Percentiles rank a stretch among this genome's conserved stretches.
These are phyloP conservation scores for Setipinna tenuifilis DNA, from an alignment of 2,797 vertebrate species.

Conservation along the genomic window DNA sequence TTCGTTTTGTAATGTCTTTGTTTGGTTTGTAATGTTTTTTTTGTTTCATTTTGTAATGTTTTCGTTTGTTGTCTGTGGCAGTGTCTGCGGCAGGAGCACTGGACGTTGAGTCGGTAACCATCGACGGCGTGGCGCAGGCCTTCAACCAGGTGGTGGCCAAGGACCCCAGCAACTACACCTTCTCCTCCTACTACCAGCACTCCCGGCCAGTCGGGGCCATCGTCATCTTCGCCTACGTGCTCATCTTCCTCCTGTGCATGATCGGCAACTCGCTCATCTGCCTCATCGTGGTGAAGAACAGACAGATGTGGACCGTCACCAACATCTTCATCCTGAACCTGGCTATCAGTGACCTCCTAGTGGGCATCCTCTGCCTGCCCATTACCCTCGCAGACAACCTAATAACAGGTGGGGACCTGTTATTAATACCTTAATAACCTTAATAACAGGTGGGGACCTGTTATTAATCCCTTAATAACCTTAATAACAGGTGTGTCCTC, in stretches of 20 bases:
- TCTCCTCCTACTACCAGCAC: conserved; percentile 78
- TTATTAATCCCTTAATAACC: too few relatives aligned
- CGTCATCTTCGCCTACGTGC: conserved; percentile 75
- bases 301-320: conserved; percentile 65
- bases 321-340: conserved; percentile 69
- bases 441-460: conserved; percentile 67
- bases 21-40: too few relatives aligned
- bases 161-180: conserved; percentile 64
- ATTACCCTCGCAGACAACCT: conserved; percentile 67
- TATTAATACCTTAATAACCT: too few relatives aligned
- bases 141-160: conserved; percentile 14
- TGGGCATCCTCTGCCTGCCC: conserved; percentile 66
- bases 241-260: conserved; percentile 83
- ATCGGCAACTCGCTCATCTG: conserved; percentile 71
- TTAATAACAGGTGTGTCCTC: too few relatives aligned
- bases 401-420: conserved; percentile 66
- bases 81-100: too few relatives aligned
- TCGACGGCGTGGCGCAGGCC: too few relatives aligned
- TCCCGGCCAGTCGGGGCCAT: conserved; percentile 67
- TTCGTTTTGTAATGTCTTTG: too few relatives aligned
- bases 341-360: conserved; percentile 68
- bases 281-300: conserved; percentile 60
- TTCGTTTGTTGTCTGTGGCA: too few relatives aligned
- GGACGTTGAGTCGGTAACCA: too few relatives aligned
- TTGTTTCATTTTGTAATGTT: too few relatives aligned